phyloP scores from a whole-genome alignment of 2,797 vertebrate genomes.

The Steatocranus sp. region DNA sequence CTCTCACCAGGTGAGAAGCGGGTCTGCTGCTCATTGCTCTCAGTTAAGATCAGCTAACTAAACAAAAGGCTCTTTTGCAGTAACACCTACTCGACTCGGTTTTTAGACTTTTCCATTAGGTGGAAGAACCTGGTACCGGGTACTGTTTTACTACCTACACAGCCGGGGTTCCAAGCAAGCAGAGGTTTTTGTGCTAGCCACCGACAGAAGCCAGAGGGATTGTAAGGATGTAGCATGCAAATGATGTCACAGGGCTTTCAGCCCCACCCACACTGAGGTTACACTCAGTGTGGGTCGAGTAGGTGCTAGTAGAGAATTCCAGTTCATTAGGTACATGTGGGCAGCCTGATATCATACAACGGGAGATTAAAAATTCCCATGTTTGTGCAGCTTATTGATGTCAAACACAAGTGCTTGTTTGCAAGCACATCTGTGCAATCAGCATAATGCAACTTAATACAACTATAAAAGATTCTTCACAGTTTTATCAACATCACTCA shows the following conservation, averaged over 20 bases:
- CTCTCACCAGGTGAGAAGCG: slow-evolving; percentile 82
- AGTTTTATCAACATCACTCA: neutral
- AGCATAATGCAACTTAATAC: neutral
- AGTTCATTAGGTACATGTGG: neutral
- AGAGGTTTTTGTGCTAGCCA: neutral
- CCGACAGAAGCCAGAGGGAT: neutral
- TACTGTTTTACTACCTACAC: neutral
- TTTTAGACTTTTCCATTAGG: neutral
- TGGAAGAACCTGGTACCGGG: rapidly evolving
- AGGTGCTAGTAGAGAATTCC: rapidly evolving
- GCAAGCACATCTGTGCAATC: neutral
- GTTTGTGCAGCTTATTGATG: neutral
- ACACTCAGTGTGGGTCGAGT: rapidly evolving
- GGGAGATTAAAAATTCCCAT: rapidly evolving
- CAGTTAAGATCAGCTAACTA: neutral
- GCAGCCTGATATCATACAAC: neutral
- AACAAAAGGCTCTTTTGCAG: neutral
- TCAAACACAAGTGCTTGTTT: neutral
- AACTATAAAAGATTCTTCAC: neutral
- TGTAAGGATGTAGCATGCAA: neutral
- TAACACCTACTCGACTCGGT: neutral
- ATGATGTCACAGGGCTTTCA: neutral
- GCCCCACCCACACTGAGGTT: neutral
- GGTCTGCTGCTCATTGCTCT: neutral
- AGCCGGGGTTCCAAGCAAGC: neutral